Conservation (phyloP, 92 coral and sea anemone species). For the Umimayanthus kanabou region DNA sequence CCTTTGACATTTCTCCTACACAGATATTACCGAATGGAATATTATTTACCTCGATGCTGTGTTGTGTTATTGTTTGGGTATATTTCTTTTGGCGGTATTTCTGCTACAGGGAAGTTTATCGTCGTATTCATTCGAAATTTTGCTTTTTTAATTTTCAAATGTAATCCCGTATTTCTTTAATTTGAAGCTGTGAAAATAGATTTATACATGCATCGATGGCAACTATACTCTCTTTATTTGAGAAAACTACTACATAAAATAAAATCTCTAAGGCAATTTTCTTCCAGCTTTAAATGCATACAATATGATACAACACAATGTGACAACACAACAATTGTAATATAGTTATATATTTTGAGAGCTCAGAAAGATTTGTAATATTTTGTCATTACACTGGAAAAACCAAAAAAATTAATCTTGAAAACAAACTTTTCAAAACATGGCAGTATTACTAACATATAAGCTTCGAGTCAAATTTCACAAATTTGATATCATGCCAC, state of each 20-base stretch:
- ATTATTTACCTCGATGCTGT: conserved; percentile 25
- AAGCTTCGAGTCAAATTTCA: neutral
- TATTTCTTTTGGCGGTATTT: neutral
- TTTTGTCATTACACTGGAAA: neutral
- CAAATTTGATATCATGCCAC: neutral
- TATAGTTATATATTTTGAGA: no score
- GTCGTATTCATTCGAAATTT: neutral
- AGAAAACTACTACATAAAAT: no score
- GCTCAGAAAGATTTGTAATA: neutral
- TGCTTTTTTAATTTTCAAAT: no score
- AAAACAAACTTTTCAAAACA: neutral
- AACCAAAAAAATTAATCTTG: neutral
- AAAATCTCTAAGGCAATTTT: no score
- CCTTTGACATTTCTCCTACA: neutral
- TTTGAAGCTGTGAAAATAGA: neutral
- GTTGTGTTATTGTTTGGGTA: neutral
- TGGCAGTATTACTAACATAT: neutral
- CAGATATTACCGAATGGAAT: neutral
- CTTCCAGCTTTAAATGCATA: neutral
- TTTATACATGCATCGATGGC: no score
- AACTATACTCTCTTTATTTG: no score
- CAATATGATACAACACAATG: neutral
- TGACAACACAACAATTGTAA: neutral
- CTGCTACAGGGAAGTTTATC: neutral
- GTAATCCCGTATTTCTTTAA: neutral